A percentile compares a stretch with the other conserved stretches of the same genome.
Conservation (phyloP, 53 echinoderm and acorn worm species). For the Holothuria scabra region DNA sequence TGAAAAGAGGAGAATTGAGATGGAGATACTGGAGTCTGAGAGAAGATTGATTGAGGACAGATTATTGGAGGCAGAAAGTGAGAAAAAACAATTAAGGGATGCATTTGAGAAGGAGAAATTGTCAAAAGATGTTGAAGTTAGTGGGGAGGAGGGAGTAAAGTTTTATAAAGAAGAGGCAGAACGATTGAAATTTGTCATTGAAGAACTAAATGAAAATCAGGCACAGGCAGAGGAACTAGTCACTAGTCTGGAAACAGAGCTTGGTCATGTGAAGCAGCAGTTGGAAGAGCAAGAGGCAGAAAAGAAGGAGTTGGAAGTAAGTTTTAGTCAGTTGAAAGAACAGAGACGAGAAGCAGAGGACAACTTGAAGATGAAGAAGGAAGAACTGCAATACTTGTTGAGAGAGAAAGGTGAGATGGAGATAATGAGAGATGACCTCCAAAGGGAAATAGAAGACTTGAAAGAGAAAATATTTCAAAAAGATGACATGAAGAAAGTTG, state of each 20-base stretch:
- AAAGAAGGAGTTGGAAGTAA: constrained; percentile 21
- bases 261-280: neutral
- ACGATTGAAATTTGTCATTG: neutral
- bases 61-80: constrained; percentile 56
- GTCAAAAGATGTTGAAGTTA: neutral
- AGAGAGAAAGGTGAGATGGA: constrained; percentile 3
- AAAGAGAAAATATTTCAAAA: neutral
- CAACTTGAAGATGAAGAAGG: constrained; percentile 2
- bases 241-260: neutral
- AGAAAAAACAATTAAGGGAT: constrained; percentile 38
- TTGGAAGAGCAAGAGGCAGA: neutral
- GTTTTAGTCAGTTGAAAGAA: neutral
- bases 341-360: constrained; percentile 13
- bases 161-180: neutral
- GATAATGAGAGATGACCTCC: neutral
- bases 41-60: constrained; percentile 50
- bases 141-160: neutral
- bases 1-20: constrained; percentile 19
- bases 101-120: constrained; percentile 33
- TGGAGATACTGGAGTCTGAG: neutral
- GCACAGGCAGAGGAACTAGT: neutral
- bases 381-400: constrained; percentile 10
- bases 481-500: neutral
- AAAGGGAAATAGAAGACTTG: neutral
- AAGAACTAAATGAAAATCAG: constrained; percentile 23